phyloP scores from a whole-genome alignment of 1,140 invertebrate genomes.

The Elymnias hypermnestra region DNA sequence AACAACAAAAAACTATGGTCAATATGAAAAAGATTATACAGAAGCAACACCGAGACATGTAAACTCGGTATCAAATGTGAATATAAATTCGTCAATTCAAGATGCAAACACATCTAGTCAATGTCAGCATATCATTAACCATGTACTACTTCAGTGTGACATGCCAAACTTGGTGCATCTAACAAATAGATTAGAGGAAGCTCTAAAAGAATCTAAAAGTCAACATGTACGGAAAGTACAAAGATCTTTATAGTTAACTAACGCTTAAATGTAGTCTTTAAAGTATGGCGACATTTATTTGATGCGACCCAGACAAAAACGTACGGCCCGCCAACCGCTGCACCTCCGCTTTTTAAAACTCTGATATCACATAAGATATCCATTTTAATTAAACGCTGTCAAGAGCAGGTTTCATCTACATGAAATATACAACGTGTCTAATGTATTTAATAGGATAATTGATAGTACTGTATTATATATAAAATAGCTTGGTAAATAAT shows the following conservation, averaged over 20 bases:
- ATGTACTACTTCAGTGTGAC: constrained; percentile 60
- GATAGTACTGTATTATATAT: too few species aligned
- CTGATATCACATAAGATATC: too few species aligned
- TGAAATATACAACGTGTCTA: too few species aligned
- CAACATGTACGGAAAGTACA: constrained; percentile 70
- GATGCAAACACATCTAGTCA: constrained; percentile 55
- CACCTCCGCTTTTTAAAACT: too few species aligned
- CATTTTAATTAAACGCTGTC: too few species aligned
- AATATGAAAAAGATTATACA: constrained; percentile 22
- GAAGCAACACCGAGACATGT: constrained; percentile 12
- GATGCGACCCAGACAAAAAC: too few species aligned
- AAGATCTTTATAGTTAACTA: constrained; percentile 46
- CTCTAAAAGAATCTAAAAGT: constrained; percentile 68
- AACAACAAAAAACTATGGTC: constrained; percentile 43
- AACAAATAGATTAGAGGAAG: constrained; percentile 62
- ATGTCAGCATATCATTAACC: constrained; percentile 55
- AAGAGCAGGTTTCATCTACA: too few species aligned
- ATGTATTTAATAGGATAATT: too few species aligned
- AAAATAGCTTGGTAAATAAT: too few species aligned
- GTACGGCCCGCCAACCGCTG: too few species aligned
- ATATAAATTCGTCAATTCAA: constrained; percentile 42
- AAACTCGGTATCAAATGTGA: constrained; percentile 21
- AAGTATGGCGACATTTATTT: too few species aligned
- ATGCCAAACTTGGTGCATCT: constrained; percentile 65
- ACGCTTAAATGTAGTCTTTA: too few species aligned